phyloP scores from a whole-genome alignment of 2,113 vertebrate species.

The Podiceps cristatus region DNA sequence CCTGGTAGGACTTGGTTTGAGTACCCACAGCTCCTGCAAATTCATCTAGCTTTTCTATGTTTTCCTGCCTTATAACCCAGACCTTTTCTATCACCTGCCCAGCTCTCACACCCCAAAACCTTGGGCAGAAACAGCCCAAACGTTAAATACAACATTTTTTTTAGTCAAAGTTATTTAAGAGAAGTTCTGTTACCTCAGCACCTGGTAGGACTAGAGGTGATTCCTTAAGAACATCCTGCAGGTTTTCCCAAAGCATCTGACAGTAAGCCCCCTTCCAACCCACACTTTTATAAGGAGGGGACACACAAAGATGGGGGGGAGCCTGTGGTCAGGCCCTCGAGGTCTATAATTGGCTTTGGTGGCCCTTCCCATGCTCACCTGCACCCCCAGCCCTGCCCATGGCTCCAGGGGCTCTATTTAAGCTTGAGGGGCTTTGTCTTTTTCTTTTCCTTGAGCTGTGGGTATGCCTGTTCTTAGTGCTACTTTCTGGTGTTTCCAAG shows the following conservation, averaged over 20 bases:
- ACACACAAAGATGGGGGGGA: not conserved
- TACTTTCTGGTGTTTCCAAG: accelerated
- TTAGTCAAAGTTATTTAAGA: not conserved
- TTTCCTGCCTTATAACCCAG: not conserved
- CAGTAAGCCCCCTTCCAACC: accelerated
- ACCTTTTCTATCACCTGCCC: not conserved
- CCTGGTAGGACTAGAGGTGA: accelerated
- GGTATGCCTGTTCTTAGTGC: accelerated
- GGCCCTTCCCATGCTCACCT: not conserved
- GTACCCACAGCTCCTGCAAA: accelerated
- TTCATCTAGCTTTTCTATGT: accelerated
- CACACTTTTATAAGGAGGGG: not conserved
- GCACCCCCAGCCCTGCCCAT: not conserved
- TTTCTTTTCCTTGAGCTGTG: accelerated
- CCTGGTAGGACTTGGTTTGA: accelerated
- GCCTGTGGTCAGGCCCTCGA: accelerated
- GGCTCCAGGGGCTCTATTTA: not conserved
- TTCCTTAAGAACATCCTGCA: accelerated
- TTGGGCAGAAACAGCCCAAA: accelerated
- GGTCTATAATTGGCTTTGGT: not conserved
- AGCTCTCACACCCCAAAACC: not conserved
- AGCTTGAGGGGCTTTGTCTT: accelerated
- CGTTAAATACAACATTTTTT: accelerated
- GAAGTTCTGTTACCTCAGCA: not conserved
- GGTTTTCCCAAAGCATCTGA: accelerated